Percentiles rank a stretch among this genome's conserved stretches.
These are phyloP conservation scores for Rhyacophila brunnea DNA, from an alignment of 1,140 invertebrate species.

Conservation along the genomic window DNA sequence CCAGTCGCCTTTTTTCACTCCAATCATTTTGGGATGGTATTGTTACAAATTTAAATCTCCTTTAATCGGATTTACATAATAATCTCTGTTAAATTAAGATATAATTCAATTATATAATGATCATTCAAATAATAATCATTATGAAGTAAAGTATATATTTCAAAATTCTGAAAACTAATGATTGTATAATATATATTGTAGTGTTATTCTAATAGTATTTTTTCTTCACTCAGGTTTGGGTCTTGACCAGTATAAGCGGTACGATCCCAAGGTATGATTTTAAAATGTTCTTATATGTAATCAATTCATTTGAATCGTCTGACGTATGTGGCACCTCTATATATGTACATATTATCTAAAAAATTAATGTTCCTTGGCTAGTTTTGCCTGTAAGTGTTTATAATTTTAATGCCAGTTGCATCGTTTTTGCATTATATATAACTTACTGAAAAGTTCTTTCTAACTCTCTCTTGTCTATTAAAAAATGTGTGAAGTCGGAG, in stretches of 20 bases:
- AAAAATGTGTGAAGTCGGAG: background rate
- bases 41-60: slow-evolving; percentile 10
- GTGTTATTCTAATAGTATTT: too few species aligned
- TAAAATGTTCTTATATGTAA: slow-evolving; percentile 4
- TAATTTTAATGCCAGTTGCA: slow-evolving; percentile 24
- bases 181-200: too few species aligned
- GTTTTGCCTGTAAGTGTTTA: slow-evolving; percentile 29
- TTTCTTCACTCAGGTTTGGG: slow-evolving; percentile 77
- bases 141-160: background rate
- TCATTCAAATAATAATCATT: background rate
- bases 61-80: too few species aligned
- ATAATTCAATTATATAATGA: too few species aligned
- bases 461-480: background rate
- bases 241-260: slow-evolving; percentile 92
- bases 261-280: slow-evolving; percentile 87
- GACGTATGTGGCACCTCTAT: slow-evolving; percentile 15
- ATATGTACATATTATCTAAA: background rate
- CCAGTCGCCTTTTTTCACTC: background rate
- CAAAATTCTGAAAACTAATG: background rate
- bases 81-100: too few species aligned
- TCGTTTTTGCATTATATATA: slow-evolving; percentile 15
- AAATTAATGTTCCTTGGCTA: slow-evolving; percentile 10
- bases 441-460: slow-evolving; percentile 4
- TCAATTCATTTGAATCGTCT: slow-evolving; percentile 14
- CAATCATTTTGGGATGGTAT: slow-evolving; percentile 11